Percentiles rank a stretch among this genome's conserved stretches.
Evolutionary conservation across 1,140 invertebrate species (phyloP).

Genomic region (Brachionus calyciflorus): DNA sequence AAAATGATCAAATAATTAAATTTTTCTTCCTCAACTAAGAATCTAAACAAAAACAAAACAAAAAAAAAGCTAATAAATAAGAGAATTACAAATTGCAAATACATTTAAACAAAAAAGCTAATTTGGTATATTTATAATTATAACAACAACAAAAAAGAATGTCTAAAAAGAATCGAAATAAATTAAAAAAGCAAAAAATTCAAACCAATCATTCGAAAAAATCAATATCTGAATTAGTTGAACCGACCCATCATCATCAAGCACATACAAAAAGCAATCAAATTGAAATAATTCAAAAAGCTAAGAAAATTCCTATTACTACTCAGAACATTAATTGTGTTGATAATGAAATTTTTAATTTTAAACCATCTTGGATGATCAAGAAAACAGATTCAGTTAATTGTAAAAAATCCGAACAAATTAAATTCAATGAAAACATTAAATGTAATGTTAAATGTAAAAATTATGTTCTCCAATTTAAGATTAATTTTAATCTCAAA

Average conservation of each 20-base stretch:
- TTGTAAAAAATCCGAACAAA: no score
- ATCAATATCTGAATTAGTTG: background rate
- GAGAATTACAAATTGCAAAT: no score
- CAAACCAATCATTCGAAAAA: background rate
- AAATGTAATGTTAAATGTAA: no score
- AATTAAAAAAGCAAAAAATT: conserved; percentile 25
- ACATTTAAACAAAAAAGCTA: no score
- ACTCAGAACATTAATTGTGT: background rate
- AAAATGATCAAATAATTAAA: no score
- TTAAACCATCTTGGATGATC: background rate
- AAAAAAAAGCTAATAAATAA: no score
- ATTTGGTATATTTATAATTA: no score
- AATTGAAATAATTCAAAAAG: conserved; percentile 16
- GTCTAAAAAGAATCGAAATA: conserved; percentile 34
- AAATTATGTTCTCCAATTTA: no score
- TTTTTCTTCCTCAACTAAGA: no score
- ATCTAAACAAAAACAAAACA: no score
- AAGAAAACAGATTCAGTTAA: background rate
- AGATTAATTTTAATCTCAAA: no score
- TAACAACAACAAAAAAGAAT: background rate
- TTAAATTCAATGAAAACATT: no score
- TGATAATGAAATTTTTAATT: background rate
- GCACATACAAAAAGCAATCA: background rate
- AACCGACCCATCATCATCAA: background rate
- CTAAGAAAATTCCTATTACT: background rate